phyloP scores from a whole-genome alignment of 2,888 invertebrate genomes.

The Timandra comae region DNA sequence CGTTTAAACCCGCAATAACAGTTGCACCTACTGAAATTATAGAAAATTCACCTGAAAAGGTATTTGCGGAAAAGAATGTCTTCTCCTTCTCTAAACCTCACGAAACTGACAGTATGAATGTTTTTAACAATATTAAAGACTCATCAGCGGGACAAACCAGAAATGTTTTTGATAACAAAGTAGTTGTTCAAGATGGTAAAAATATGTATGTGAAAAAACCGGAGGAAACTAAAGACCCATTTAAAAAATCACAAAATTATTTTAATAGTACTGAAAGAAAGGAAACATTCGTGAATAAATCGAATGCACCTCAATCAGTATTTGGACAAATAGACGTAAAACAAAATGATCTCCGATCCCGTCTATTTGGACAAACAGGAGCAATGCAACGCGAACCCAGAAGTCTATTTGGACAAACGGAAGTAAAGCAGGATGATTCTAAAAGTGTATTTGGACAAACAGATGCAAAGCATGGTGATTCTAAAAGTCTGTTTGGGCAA shows the following conservation, averaged over 20 bases:
- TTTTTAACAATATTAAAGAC: slow-evolving; percentile 29
- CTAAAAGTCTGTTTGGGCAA: too few relatives aligned
- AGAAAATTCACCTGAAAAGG: slow-evolving; percentile 48
- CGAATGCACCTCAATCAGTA: slow-evolving; percentile 19
- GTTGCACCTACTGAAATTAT: slow-evolving; percentile 48
- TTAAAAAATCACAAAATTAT: slow-evolving; percentile 22
- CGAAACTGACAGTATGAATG: slow-evolving; percentile 28
- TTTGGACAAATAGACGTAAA: slow-evolving; percentile 21
- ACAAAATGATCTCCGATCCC: too few relatives aligned
- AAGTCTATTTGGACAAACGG: too few relatives aligned
- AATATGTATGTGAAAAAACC: slow-evolving; percentile 21
- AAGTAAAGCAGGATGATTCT: too few relatives aligned
- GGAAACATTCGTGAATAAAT: slow-evolving; percentile 22
- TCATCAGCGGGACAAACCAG: background rate
- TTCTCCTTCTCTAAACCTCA: slow-evolving; percentile 65
- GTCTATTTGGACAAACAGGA: slow-evolving; percentile 18
- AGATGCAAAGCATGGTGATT: too few relatives aligned
- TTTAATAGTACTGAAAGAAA: slow-evolving; percentile 24
- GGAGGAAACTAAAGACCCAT: slow-evolving; percentile 25
- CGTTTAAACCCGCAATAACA: slow-evolving; percentile 60
- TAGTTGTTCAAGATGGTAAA: slow-evolving; percentile 2
- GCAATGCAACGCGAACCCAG: too few relatives aligned
- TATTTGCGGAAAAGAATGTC: slow-evolving; percentile 37
- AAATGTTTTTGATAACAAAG: slow-evolving; percentile 1
- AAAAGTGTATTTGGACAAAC: too few relatives aligned